Base-by-base conservation (phyloP, 2,888 invertebrate genomes). In the Catotricha subobsoleta region DNA sequence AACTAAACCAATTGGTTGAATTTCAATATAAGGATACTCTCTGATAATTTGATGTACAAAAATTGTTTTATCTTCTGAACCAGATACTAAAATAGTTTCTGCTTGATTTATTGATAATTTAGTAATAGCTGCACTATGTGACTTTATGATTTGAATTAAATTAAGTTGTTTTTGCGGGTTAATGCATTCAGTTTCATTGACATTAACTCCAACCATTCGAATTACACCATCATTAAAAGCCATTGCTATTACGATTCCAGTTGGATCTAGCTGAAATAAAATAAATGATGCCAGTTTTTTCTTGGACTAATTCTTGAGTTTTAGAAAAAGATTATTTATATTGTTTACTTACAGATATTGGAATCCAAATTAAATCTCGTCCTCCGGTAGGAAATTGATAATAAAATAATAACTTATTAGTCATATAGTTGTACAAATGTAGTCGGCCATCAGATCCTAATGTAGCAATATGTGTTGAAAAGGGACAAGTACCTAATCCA, bases 141-240 rank as follows among this genome's bases (percentile, higher is more conserved):
- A 77, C 55, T 80, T 83, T 12, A 71, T 58, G 2, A 69, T 57
- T 65, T 72, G 58, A 28, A 65, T 55, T 23, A 57, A 51, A n/a
- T 33, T 6, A 9, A 13, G 2, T 21, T 25, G 29, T 6, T 44
- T n/a, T n/a, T n/a, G n/a, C 33, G 13, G 19, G 13, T 1, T 57
- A 19, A 40, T 37, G 15, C 19, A 19, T 5, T 33, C n/a, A n/a
- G 10, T 13, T n/a, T 36, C 33, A n/a, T 36, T 12, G 3, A 19
- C 9, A 31, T 61, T 54, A 12, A 61, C 43, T 2, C 50, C 51
- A 12, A 68, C 50, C 27, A 71, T 66, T 30, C 84, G 67, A 51
- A 86, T 58, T 27, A 77, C 68, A 9, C 86, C 86, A 54, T 80
- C 82, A 16, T 62, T 65, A 48, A 80, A 86, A 2, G 75, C 81